phyloP scores from a whole-genome alignment of 2,888 invertebrate species.

The Meteorus colon region DNA sequence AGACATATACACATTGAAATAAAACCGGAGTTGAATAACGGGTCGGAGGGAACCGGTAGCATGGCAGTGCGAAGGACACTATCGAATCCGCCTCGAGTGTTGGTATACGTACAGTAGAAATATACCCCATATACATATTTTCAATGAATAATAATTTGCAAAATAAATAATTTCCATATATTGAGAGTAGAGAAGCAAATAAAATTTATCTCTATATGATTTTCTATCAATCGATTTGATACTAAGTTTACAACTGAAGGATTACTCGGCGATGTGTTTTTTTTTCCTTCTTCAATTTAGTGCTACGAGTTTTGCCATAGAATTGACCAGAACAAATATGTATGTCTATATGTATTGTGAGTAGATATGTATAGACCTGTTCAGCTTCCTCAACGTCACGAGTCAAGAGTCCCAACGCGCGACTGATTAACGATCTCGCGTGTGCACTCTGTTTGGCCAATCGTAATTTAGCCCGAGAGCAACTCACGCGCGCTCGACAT shows the following conservation, averaged over 20 bases:
- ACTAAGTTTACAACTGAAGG: not conserved
- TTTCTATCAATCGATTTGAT: not conserved
- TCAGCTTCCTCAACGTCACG: constrained; percentile 35
- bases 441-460: constrained; percentile 41
- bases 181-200: not conserved
- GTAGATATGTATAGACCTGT: constrained; percentile 34
- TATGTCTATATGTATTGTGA: not conserved
- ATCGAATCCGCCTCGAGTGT: constrained; percentile 32
- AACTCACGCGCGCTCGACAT: constrained; percentile 10
- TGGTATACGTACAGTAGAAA: not conserved
- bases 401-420: constrained; percentile 41
- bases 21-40: constrained; percentile 48
- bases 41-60: constrained; percentile 42
- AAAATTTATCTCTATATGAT: not conserved
- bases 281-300: constrained; percentile 7
- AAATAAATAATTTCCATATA: not conserved
- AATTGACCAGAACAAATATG: constrained; percentile 24
- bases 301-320: constrained; percentile 19
- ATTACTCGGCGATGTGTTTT: not conserved
- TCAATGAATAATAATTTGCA: not conserved
- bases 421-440: constrained; percentile 46
- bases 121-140: not conserved
- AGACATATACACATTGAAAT: constrained; percentile 36
- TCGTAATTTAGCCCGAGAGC: constrained; percentile 44
- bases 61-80: constrained; percentile 38